These are phyloP conservation scores for Drosophila siamana DNA, from an alignment of 2,888 invertebrate genomes.

Conservation along the genomic window DNA sequence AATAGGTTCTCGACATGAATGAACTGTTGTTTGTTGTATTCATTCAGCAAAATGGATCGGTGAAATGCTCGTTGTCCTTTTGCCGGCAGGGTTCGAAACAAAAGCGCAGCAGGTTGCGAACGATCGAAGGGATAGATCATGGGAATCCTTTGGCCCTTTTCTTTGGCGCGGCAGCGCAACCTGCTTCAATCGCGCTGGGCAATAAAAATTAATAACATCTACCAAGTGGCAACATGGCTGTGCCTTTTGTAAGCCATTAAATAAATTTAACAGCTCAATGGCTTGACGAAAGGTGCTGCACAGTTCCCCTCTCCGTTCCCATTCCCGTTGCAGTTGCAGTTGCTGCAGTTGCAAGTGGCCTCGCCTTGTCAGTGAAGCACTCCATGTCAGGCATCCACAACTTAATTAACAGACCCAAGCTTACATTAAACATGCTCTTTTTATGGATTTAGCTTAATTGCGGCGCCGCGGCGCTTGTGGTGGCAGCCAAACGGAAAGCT, in stretches of 20 bases:
- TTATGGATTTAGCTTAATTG: constrained; percentile 61
- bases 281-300: constrained; percentile 74
- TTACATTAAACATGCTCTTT: constrained; percentile 61
- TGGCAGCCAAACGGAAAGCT: constrained; percentile 9
- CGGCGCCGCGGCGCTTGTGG: constrained; percentile 66
- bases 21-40: constrained; percentile 58
- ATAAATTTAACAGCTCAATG: constrained; percentile 81
- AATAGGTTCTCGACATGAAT: constrained; percentile 46
- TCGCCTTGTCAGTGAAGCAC: constrained; percentile 52
- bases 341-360: background rate
- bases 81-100: constrained; percentile 48
- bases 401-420: constrained; percentile 69
- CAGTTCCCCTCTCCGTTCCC: too few species aligned
- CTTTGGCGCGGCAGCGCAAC: constrained; percentile 21
- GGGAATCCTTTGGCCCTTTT: constrained; percentile 62
- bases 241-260: constrained; percentile 66
- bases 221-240: constrained; percentile 71
- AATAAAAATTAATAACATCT: constrained; percentile 75
- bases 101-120: constrained; percentile 64
- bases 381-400: constrained; percentile 56
- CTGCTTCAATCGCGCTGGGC: constrained; percentile 61
- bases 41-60: constrained; percentile 54
- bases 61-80: constrained; percentile 21
- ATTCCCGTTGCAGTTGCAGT: background rate
- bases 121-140: constrained; percentile 53